phyloP scores from a whole-genome alignment of 2,797 vertebrate genomes.

The Falco columbarius region DNA sequence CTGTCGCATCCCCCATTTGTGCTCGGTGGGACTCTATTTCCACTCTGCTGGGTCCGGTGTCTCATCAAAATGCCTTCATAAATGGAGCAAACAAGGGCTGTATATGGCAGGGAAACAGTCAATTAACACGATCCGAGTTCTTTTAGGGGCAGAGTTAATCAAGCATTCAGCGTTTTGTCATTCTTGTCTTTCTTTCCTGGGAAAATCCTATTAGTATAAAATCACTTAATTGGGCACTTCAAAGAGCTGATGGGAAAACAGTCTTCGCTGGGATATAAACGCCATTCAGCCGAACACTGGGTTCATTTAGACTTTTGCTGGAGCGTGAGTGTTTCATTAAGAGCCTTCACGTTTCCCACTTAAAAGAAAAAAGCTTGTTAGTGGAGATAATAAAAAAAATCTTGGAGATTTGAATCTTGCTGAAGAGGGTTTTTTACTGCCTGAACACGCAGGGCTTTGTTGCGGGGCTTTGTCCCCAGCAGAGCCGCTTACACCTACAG shows the following conservation, averaged over 20 bases:
- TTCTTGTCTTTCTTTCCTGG: slow-evolving; percentile 69
- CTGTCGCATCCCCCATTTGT: slow-evolving; percentile 34
- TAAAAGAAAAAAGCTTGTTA: slow-evolving; percentile 62
- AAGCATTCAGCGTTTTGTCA: slow-evolving; percentile 66
- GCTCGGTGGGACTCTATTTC: slow-evolving; percentile 48
- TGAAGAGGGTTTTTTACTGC: background rate
- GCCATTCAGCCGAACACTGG: slow-evolving; percentile 58
- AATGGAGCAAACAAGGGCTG: slow-evolving; percentile 67
- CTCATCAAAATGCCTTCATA: slow-evolving; percentile 72
- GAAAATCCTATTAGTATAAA: slow-evolving; percentile 75
- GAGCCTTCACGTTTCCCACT: slow-evolving; percentile 43
- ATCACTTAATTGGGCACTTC: slow-evolving; percentile 72
- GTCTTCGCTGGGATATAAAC: slow-evolving; percentile 3
- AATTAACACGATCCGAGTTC: slow-evolving; percentile 60
- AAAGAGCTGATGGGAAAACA: slow-evolving; percentile 64
- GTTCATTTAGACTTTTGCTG: slow-evolving; percentile 61
- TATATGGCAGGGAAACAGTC: slow-evolving; percentile 56
- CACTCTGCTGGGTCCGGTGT: slow-evolving; percentile 54
- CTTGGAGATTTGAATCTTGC: background rate
- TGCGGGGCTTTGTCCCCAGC: background rate
- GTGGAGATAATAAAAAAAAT: slow-evolving; percentile 28
- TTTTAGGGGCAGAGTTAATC: slow-evolving; percentile 70
- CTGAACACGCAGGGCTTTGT: background rate
- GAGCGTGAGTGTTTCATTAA: slow-evolving; percentile 53
- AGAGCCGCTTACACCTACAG: background rate